Evolutionary conservation across 2,888 invertebrate species (phyloP), one percentile per base, ranked within the genome.

Genomic region (Acronicta aceris): DNA sequence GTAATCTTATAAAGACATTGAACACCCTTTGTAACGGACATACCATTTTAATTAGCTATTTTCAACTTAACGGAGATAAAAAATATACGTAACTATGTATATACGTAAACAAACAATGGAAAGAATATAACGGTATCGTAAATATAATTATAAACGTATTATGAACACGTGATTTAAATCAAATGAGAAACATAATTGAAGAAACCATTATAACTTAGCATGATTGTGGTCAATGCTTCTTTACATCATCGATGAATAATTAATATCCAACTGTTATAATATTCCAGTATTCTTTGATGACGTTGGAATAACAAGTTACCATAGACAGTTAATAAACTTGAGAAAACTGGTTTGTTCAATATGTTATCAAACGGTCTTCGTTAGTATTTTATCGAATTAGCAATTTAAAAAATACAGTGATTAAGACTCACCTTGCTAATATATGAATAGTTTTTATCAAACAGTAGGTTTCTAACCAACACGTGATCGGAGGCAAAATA

Each of bases 151-250:
- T 55, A 45, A 49, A 27, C 38, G 40, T 49, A 52, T 40, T 42
- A 40, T 15, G 6, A 42, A 53, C 30, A 8, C 49, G 12, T 49
- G 45, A 50, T 60, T 13, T 17, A n/a, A 41, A 41, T 16, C 17
- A 5, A 38, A 52, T 49, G 41, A 49, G 9, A 45, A 41, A 36
- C 21, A 40, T 7, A 61, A 49, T 43, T 54, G 16, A 45, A 41
- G 42, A 52, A 65, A 65, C 43, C 25, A 45, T 15, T 30, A 17
- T 41, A 42, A 4, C 38, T 38, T 38, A 38, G 45, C 30, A 56
- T 50, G n/a, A n/a, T n/a, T n/a, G 27, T 64, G 41, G 43, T 41
- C 30, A 64, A 46, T 71, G 43, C 38, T 49, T 64, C 12, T 47
- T 41, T 30, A 56, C n/a, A 45, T 52, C 49, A 70, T 49, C 17